phyloP scores from a whole-genome alignment of 2,888 invertebrate species.

The Trissolcus brochymenae region DNA sequence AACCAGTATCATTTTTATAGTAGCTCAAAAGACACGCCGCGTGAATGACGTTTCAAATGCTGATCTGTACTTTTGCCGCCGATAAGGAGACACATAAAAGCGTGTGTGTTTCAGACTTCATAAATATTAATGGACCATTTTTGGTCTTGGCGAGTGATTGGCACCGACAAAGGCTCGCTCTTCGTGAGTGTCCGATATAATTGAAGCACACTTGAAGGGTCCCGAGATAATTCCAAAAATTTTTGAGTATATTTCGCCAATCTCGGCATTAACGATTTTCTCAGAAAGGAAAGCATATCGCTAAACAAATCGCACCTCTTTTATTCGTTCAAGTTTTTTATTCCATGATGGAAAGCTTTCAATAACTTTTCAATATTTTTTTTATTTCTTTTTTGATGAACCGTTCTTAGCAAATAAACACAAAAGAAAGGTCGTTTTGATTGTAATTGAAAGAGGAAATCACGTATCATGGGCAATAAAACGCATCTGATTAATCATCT shows the following conservation, averaged over 20 bases:
- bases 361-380: neutral
- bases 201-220: conserved; percentile 22
- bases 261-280: neutral
- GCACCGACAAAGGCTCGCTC: conserved; percentile 22
- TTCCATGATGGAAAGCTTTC: neutral
- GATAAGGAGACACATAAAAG: conserved; percentile 36
- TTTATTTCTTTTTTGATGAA: neutral
- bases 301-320: neutral
- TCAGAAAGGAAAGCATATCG: conserved; percentile 1
- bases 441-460: no score
- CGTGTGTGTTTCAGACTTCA: conserved; percentile 28
- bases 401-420: neutral
- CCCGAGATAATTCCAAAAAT: conserved; percentile 11
- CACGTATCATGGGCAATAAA: no score
- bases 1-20: no score
- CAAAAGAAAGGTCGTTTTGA: neutral
- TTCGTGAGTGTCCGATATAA: conserved; percentile 34
- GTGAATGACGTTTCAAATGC: conserved; percentile 35
- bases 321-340: neutral
- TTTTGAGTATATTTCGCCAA: neutral
- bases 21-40: neutral
- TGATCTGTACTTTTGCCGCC: conserved; percentile 23
- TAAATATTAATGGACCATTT: conserved; percentile 51
- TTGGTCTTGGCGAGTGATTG: conserved; percentile 40
- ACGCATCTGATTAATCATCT: no score